phyloP scores from a whole-genome alignment of 2,113 vertebrate genomes.

The Eonycteris spelaea region DNA sequence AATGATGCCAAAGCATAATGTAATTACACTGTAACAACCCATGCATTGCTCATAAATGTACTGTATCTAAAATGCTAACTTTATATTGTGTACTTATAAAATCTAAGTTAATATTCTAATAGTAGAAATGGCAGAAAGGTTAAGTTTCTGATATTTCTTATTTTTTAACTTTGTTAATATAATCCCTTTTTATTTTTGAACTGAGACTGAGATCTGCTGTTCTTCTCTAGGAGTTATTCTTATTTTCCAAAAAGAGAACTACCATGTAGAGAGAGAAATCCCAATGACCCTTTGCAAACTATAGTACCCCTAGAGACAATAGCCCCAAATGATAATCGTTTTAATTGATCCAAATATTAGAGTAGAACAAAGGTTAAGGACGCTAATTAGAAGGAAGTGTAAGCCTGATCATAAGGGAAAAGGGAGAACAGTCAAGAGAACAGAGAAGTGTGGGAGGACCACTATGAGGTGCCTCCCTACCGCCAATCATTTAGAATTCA shows the following conservation, averaged over 20 bases:
- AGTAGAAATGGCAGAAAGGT: neutral
- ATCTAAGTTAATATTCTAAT: neutral
- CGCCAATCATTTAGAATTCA: neutral
- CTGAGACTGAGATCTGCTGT: neutral
- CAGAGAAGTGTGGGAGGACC: neutral
- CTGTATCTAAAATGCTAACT: neutral
- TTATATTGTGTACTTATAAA: neutral
- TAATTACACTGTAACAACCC: neutral
- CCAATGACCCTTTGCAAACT: neutral
- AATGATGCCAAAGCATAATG: neutral
- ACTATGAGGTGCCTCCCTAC: neutral
- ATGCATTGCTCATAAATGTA: neutral
- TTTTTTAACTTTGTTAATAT: neutral
- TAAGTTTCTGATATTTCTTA: neutral
- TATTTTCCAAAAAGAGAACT: neutral
- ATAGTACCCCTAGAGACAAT: neutral
- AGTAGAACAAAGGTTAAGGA: constrained; percentile 12
- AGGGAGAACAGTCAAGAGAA: neutral
- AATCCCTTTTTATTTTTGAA: neutral
- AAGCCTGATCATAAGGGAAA: neutral
- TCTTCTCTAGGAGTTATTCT: neutral
- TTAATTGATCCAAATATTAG: neutral
- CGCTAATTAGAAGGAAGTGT: neutral
- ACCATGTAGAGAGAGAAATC: neutral
- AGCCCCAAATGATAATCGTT: neutral